Percentiles rank a stretch among this genome's conserved stretches.
These are phyloP conservation scores for Scolopax rusticola DNA, from an alignment of 2,797 vertebrate genomes.

Conservation along the genomic window DNA sequence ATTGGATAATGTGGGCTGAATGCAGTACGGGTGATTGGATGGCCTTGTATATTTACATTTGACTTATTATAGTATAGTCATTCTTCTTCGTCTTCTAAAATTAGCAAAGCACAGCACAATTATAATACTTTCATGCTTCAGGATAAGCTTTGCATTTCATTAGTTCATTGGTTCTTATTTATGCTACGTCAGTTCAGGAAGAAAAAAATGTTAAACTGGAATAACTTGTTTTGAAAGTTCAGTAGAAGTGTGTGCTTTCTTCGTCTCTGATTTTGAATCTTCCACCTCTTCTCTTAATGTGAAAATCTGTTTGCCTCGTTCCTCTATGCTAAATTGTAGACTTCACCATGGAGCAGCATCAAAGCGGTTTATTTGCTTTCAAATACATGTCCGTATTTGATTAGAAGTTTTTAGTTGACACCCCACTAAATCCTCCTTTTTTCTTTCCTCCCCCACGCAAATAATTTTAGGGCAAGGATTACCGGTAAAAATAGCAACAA, in stretches of 20 bases:
- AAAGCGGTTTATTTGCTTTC: slow-evolving; percentile 29
- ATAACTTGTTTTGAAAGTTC: slow-evolving; percentile 72
- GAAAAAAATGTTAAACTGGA: slow-evolving; percentile 62
- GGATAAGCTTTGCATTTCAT: slow-evolving; percentile 70
- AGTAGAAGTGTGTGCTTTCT: slow-evolving; percentile 53
- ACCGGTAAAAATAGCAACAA: slow-evolving; percentile 59
- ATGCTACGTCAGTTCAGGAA: slow-evolving; percentile 62
- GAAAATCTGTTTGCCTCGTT: slow-evolving; percentile 2
- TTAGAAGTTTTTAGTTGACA: slow-evolving; percentile 41
- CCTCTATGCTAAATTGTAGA: background rate
- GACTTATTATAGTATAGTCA: slow-evolving; percentile 44
- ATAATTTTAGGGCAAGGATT: slow-evolving; percentile 54
- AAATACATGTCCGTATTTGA: slow-evolving; percentile 7
- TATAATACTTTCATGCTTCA: slow-evolving; percentile 64
- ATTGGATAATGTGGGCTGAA: background rate
- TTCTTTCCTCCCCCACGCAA: background rate
- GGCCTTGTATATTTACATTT: slow-evolving; percentile 44
- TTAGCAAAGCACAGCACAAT: slow-evolving; percentile 68
- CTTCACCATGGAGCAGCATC: background rate
- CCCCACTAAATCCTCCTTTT: background rate
- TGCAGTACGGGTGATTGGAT: background rate
- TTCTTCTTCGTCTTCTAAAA: slow-evolving; percentile 56
- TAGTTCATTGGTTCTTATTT: slow-evolving; percentile 59
- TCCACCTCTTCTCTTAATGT: slow-evolving; percentile 2
- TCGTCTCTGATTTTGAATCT: slow-evolving; percentile 50